phyloP scores from a whole-genome alignment of 2,797 vertebrate genomes.

The Champsocephalus gunnari region DNA sequence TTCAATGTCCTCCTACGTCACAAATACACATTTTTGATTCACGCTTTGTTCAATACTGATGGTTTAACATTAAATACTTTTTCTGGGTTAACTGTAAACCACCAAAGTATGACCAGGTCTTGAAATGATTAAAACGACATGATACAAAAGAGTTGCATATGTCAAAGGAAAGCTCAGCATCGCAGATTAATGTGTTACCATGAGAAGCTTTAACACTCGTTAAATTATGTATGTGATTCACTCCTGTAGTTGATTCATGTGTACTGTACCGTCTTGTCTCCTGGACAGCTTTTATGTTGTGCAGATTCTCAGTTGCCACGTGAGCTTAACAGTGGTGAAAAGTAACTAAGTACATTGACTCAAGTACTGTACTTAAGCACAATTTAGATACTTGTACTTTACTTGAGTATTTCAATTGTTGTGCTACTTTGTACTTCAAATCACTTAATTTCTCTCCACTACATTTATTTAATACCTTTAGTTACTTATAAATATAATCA shows the following conservation, averaged over 20 bases:
- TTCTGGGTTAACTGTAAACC: background rate
- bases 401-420: too few relatives aligned
- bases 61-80: too few relatives aligned
- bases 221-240: background rate
- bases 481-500: too few relatives aligned
- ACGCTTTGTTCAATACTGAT: too few relatives aligned
- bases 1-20: too few relatives aligned
- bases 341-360: too few relatives aligned
- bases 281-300: background rate
- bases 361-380: too few relatives aligned
- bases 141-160: background rate
- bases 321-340: background rate
- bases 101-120: background rate
- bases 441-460: too few relatives aligned
- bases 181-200: constrained; percentile 41
- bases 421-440: too few relatives aligned
- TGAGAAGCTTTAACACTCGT: background rate
- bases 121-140: background rate
- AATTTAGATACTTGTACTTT: too few relatives aligned
- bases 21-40: too few relatives aligned
- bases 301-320: background rate
- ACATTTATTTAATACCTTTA: too few relatives aligned
- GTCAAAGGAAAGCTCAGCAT: background rate
- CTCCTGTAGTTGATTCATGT: constrained; percentile 43
- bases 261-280: constrained; percentile 14